Evolutionary conservation across 2,888 invertebrate species (phyloP), one percentile per base, ranked within the genome.

Genomic region (Meteorus colon): DNA sequence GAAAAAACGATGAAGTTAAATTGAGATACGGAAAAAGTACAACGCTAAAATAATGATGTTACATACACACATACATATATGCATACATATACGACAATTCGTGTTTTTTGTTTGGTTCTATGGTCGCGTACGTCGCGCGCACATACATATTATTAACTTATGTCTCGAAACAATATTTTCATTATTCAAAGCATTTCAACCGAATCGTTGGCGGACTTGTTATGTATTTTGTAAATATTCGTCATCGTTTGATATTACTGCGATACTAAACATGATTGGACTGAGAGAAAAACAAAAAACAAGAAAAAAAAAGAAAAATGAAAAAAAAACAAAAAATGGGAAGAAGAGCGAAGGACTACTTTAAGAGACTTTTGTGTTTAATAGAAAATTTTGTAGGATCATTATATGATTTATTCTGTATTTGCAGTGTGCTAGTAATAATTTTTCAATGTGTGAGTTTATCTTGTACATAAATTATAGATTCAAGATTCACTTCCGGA

Each of bases 21-120:
- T 48, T 19, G 16, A 37, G 45, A 65, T 68, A 69, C 66, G 48
- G 67, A 67, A 67, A 67, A 68, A 68, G 51, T 51, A 68, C 37
- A 51, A 51, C 27, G 10, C 48, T 48, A 12, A 10, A 68, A 48
- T 48, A 29, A 29, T 48, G 27, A 48, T 45, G 16, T 48, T 41
- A 14, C 27, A 68, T 31, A 48, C 10, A 29, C 24, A 24, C 24
- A n/a, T n/a, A 24, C 24, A 24, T 41, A 14, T 14, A 68, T 31
- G 29, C 10, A 29, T 14, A 55, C 24, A 19, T 37, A 66, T 27
- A 68, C 4, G 19, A 12, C 59, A 16, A 41, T 63, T 29, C 31
- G 12, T 55, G 34, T 51, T 65, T 73, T 27, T 19, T 14, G 29
- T 37, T 51, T 19, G 31, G 51, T 55, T 55, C 24, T 24, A 24